These are phyloP conservation scores for Sphaerodactylus townsendi DNA, from an alignment of 2,113 vertebrate genomes.

Conservation along the genomic window DNA sequence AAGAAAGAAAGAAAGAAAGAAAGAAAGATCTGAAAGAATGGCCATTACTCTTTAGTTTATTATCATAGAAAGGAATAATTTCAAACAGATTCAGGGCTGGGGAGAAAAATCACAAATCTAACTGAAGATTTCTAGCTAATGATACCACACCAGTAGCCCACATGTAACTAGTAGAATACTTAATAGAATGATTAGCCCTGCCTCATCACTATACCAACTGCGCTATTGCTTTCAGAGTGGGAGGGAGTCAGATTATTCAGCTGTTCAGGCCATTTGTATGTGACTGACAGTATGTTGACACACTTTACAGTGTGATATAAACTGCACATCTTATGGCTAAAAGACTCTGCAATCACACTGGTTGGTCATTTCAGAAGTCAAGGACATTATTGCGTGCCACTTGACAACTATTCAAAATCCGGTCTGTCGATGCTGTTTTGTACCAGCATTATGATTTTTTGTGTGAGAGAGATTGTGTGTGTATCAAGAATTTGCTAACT, in stretches of 20 bases:
- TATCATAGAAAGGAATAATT: too few species aligned
- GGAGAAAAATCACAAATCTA: too few species aligned
- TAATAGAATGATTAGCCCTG: neutral
- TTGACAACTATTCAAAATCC: slow-evolving; percentile 21
- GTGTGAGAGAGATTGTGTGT: neutral
- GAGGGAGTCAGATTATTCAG: neutral
- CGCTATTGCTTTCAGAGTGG: neutral
- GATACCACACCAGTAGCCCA: too few species aligned
- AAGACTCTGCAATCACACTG: neutral
- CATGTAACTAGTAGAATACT: neutral
- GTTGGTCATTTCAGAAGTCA: neutral
- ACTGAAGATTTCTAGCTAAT: too few species aligned
- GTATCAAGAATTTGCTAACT: slow-evolving; percentile 49
- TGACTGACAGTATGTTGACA: neutral
- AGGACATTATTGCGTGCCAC: neutral
- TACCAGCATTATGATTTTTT: neutral
- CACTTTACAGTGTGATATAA: neutral
- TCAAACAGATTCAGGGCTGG: too few species aligned
- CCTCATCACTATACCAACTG: neutral
- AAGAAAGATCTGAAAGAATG: too few species aligned
- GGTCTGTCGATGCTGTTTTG: neutral
- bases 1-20: too few species aligned
- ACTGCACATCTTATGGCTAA: neutral
- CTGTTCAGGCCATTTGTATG: neutral
- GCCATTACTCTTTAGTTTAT: too few species aligned